Percentiles rank a stretch among this genome's conserved stretches.
Evolutionary conservation across 2,797 vertebrate genomes (phyloP).

Genomic region (Diceros bicornis): DNA sequence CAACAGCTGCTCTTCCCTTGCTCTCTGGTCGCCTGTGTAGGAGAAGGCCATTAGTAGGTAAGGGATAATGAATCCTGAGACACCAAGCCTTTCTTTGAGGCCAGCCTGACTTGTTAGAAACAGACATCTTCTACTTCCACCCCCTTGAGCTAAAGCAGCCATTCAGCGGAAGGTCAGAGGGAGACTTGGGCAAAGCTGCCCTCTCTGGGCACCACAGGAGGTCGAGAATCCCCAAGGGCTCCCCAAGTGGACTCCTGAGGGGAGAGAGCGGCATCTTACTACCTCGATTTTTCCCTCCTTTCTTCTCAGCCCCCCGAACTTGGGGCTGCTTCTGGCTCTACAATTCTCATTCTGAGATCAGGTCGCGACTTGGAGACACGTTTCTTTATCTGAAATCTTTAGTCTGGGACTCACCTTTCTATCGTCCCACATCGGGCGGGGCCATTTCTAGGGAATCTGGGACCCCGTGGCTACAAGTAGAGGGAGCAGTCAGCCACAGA

Average conservation of each 20-base stretch:
- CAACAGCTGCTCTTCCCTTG: not conserved
- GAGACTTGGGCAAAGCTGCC: not conserved
- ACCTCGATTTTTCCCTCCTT: not conserved
- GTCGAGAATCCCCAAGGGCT: not conserved
- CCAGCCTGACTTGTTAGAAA: not conserved
- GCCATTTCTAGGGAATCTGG: not conserved
- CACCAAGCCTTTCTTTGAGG: not conserved
- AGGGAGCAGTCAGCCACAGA: not conserved
- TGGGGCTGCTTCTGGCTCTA: not conserved
- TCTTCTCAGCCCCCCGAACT: too few relatives aligned
- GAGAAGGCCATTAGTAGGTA: not conserved
- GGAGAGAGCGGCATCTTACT: not conserved
- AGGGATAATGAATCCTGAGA: not conserved
- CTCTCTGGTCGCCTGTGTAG: not conserved
- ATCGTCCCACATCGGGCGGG: not conserved
- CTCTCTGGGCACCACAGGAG: not conserved
- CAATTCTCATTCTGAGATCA: not conserved
- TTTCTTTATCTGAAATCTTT: not conserved
- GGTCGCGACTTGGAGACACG: not conserved
- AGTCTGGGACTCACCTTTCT: not conserved
- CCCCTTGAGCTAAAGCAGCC: not conserved
- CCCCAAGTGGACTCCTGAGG: not conserved
- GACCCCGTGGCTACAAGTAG: not conserved
- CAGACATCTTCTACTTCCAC: not conserved
- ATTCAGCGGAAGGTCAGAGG: not conserved